Conservation (phyloP, 1,140 invertebrate species). For the Hyles vespertilio region DNA sequence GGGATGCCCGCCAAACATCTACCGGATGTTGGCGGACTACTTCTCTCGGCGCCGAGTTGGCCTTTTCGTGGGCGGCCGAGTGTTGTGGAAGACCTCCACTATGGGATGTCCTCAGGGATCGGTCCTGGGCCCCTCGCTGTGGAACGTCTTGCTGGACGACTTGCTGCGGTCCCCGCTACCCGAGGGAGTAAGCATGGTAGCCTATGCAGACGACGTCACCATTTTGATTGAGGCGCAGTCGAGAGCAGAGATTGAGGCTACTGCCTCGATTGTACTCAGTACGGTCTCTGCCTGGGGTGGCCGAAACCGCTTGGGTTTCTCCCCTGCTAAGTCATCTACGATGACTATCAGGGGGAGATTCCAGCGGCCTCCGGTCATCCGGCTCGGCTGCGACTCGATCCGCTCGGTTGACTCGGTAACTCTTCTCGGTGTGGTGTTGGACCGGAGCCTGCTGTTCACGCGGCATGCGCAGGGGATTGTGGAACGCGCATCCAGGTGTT, state of each 20-base stretch:
- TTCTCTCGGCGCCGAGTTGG: no score
- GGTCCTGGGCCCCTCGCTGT: conserved; percentile 54
- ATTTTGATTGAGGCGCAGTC: no score
- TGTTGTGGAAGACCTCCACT: conserved; percentile 5
- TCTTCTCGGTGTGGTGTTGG: conserved; percentile 12
- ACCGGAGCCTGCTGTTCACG: conserved; percentile 6
- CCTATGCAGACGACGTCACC: conserved; percentile 53
- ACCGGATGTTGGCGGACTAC: no score
- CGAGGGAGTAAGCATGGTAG: conserved; percentile 13
- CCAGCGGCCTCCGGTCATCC: neutral
- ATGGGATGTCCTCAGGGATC: conserved; percentile 71
- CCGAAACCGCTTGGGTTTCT: no score
- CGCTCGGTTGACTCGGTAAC: neutral
- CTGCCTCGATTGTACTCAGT: no score
- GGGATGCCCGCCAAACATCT: no score
- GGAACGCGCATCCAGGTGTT: conserved; percentile 13
- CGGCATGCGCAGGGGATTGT: conserved; percentile 14
- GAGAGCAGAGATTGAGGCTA: conserved; percentile 20
- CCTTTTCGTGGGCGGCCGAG: no score
- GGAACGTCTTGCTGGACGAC: conserved; percentile 63
- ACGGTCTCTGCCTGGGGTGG: no score
- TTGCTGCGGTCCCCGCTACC: conserved; percentile 23
- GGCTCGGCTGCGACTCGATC: conserved; percentile 4
- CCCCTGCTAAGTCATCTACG: no score
- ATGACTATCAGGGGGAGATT: neutral